phyloP scores from a whole-genome alignment of 2,797 vertebrate species.

The Anguilla obscura region DNA sequence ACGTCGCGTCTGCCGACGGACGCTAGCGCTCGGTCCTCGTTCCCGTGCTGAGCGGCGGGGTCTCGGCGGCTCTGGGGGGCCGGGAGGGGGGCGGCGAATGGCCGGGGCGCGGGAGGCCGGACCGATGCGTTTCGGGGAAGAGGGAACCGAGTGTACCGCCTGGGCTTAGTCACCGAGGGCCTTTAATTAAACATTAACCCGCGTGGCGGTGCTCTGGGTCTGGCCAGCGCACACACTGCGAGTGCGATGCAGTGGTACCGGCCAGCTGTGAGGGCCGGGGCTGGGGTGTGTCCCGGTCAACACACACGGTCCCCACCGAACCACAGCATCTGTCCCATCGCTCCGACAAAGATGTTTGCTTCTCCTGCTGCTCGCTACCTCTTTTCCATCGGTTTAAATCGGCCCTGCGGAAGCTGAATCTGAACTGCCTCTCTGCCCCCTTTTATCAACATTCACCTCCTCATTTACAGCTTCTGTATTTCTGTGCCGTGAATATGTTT shows the following conservation, averaged over 20 bases:
- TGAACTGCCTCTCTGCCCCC: background rate
- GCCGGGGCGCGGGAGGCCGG: background rate
- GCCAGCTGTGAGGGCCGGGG: background rate
- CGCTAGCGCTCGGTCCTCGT: constrained; percentile 13
- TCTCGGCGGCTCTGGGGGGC: background rate
- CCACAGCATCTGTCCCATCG: background rate
- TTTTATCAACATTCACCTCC: background rate
- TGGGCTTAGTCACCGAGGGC: background rate
- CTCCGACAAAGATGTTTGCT: background rate
- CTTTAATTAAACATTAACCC: background rate
- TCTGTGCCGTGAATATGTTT: background rate
- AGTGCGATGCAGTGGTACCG: background rate
- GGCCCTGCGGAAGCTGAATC: background rate
- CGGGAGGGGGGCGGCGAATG: background rate
- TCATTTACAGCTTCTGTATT: background rate
- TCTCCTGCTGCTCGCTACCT: background rate
- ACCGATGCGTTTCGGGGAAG: background rate
- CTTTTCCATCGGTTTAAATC: background rate
- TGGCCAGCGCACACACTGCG: background rate
- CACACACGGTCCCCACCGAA: background rate
- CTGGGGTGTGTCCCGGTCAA: background rate
- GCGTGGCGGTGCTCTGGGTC: background rate
- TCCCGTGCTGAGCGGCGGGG: background rate
- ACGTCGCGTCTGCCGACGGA: constrained; percentile 26
- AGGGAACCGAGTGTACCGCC: background rate